Evolutionary conservation across 1,140 invertebrate species (phyloP), one percentile per base, ranked within the genome.

Genomic region (Mizuhopecten yessoensis): DNA sequence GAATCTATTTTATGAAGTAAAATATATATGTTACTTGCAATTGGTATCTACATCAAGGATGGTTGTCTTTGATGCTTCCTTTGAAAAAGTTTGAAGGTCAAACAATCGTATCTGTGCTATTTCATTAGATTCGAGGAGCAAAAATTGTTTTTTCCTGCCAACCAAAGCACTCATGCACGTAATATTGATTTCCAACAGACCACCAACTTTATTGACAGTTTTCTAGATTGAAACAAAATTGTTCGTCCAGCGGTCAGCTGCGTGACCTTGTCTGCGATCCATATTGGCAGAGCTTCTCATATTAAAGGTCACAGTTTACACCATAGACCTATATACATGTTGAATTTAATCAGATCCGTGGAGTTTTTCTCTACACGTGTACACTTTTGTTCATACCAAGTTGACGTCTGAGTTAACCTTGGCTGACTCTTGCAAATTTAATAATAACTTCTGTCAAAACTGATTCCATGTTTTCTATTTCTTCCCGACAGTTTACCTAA

Each of bases 401-500:
- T 75, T 29, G 57, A 75, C 57, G 11, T 75, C 17, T 75, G 57
- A 29, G n/a, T 75, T 75, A 75, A 75, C 57, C 57, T 29, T 75
- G 23, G 57, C n/a, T 75, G 57, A 75, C 57, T 75, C 57, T 29
- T 75, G 20, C 23, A 75, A 29, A 75, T 75, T 29, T 75, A 75
- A 75, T 75, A 75, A 75, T 75, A 75, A 75, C 20, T 75, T 75
- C 57, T 75, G 57, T 75, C 57, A 90, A 5, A 34, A 9, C 34
- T n/a, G 57, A 42, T 34, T 20, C 29, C n/a, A 34, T 29, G 10
- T 36, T 34, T 34, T 89, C 13, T 89, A n/a, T 34, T 87, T 90
- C 89, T 90, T 87, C 87, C 86, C 86, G 91, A 33, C 93, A 96
- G 96, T 92, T 93, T 96, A 42, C 94, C 95, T 33, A 96, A 96